Evolutionary conservation across 1,140 invertebrate species (phyloP).

Genomic region (Diabrotica virgifera): DNA sequence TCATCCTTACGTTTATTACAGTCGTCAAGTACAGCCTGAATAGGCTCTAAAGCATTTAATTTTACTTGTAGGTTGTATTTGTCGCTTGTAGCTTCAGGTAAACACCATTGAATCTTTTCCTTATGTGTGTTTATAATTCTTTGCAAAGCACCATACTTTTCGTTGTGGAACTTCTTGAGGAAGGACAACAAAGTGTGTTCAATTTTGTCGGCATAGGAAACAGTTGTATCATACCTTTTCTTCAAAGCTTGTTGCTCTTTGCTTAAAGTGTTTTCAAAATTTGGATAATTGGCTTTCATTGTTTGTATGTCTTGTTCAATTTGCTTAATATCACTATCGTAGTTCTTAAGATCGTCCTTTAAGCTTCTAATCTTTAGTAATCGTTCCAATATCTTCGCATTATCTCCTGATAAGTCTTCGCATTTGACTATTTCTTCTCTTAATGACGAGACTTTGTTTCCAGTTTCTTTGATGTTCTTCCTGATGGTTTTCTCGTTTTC

Average conservation of each 20-base stretch:
- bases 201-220: conserved; percentile 74
- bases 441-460: conserved; percentile 68
- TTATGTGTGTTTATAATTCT: conserved; percentile 73
- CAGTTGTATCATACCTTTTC: conserved; percentile 72
- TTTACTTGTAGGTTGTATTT: conserved; percentile 92
- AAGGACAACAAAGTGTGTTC: conserved; percentile 75
- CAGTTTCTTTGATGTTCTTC: conserved; percentile 65
- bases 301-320: conserved; percentile 67
- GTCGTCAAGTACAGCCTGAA: conserved; percentile 68
- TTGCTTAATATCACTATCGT: conserved; percentile 64
- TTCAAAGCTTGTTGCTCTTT: conserved; percentile 78
- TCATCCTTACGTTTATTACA: conserved; percentile 64
- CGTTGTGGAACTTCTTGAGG: conserved; percentile 83
- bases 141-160: conserved; percentile 78
- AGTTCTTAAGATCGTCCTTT: conserved; percentile 64
- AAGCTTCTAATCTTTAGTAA: conserved; percentile 71
- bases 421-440: conserved; percentile 85
- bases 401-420: conserved; percentile 86
- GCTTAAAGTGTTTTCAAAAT: conserved; percentile 70
- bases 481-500: conserved; percentile 72
- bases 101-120: conserved; percentile 91
- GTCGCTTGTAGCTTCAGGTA: conserved; percentile 81
- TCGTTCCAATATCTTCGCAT: conserved; percentile 75
- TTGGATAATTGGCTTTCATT: conserved; percentile 74
- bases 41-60: conserved; percentile 74